Percentiles rank a stretch among this genome's conserved stretches.
phyloP scores from a whole-genome alignment of 2,113 vertebrate genomes.

The Uropsilus gracilis region DNA sequence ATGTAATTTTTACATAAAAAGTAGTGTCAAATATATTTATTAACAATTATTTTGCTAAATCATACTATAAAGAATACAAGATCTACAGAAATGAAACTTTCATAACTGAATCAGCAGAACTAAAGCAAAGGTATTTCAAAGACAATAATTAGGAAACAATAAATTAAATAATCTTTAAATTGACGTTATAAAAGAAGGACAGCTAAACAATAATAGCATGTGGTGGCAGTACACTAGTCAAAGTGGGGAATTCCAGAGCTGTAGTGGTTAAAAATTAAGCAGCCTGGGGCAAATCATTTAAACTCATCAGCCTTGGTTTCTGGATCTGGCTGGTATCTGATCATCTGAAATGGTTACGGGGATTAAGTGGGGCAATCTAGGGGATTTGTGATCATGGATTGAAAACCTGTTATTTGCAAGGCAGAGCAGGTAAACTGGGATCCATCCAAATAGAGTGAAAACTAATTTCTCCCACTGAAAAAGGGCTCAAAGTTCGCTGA shows the following conservation, averaged over 20 bases:
- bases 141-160: slow-evolving; percentile 7
- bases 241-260: neutral
- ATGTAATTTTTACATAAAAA: neutral
- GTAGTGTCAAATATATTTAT: slow-evolving; percentile 6
- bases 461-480: neutral
- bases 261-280: neutral
- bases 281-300: neutral
- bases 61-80: slow-evolving; percentile 14
- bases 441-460: neutral
- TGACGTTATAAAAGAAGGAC: slow-evolving; percentile 23
- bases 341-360: neutral
- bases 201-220: neutral
- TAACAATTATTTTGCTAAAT: slow-evolving; percentile 22
- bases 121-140: slow-evolving; percentile 23
- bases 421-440: neutral
- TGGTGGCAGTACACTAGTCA: no score
- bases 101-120: neutral
- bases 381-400: neutral
- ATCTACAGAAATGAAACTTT: neutral
- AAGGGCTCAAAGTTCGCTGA: neutral
- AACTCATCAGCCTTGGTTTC: neutral
- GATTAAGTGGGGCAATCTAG: neutral
- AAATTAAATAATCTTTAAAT: slow-evolving; percentile 18
- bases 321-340: no score
- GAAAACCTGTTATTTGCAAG: neutral